A percentile compares a stretch with the other conserved stretches of the same genome.
These are phyloP conservation scores for Bicyclus anynana DNA, from an alignment of 1,140 invertebrate species.

Conservation along the genomic window DNA sequence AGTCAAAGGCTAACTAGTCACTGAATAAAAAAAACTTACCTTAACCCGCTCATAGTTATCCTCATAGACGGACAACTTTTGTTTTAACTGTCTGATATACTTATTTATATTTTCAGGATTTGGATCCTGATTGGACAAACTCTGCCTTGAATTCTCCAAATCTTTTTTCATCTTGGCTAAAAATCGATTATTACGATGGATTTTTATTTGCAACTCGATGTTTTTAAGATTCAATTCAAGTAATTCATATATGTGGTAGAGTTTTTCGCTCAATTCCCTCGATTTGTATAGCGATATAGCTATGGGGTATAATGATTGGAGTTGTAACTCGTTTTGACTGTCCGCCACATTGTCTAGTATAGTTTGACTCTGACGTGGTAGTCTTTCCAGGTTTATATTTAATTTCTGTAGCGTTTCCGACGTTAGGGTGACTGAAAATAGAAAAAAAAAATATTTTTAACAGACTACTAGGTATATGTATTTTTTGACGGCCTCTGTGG, in stretches of 20 bases:
- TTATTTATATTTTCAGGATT: conserved; percentile 58
- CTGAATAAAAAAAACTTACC: conserved; percentile 28
- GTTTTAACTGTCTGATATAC: conserved; percentile 50
- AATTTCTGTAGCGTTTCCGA: conserved; percentile 46
- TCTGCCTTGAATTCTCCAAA: conserved; percentile 46
- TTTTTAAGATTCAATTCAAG: conserved; percentile 61
- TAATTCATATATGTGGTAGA: conserved; percentile 59
- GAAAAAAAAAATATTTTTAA: too few species aligned
- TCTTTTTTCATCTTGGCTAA: conserved; percentile 55
- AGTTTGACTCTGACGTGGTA: conserved; percentile 53
- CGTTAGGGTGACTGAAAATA: conserved; percentile 4
- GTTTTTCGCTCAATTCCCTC: conserved; percentile 38
- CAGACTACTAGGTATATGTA: too few species aligned
- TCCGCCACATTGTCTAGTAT: conserved; percentile 37
- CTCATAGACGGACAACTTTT: conserved; percentile 59
- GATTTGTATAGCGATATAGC: conserved; percentile 48
- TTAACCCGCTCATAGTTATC: conserved; percentile 53
- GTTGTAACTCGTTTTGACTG: conserved; percentile 35
- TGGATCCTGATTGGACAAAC: conserved; percentile 38
- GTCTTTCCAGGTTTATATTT: conserved; percentile 42
- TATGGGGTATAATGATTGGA: conserved; percentile 46
- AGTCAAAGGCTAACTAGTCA: too few species aligned
- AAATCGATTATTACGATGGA: conserved; percentile 54
- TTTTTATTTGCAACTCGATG: conserved; percentile 44
- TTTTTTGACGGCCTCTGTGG: too few species aligned